Evolutionary conservation across 2,888 invertebrate species (phyloP).

Genomic region (Hydrotaea diabolus): DNA sequence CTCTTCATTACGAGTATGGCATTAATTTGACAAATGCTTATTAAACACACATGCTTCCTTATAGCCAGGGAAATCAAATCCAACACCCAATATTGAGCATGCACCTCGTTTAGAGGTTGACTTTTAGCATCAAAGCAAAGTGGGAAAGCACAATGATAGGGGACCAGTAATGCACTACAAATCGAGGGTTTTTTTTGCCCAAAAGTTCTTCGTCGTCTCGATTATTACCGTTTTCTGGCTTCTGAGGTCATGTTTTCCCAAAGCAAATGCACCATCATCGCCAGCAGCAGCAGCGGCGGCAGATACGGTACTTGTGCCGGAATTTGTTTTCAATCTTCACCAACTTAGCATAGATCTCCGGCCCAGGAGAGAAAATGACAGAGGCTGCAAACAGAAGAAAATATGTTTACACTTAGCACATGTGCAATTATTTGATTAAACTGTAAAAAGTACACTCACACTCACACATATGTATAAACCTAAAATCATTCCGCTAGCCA

Average conservation of each 20-base stretch:
- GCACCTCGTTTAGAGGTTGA: constrained; percentile 53
- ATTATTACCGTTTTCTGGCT: constrained; percentile 60
- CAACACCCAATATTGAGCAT: constrained; percentile 22
- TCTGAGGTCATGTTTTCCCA: constrained; percentile 64
- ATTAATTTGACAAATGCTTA: no score
- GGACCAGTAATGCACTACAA: constrained; percentile 18
- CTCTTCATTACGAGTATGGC: no score
- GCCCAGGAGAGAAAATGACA: constrained; percentile 57
- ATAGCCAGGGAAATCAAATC: no score
- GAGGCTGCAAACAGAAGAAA: constrained; percentile 76
- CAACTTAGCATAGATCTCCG: constrained; percentile 51
- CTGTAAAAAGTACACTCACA: constrained; percentile 79
- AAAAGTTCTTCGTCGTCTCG: constrained; percentile 38
- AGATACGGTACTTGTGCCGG: constrained; percentile 50
- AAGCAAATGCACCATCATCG: constrained; percentile 25
- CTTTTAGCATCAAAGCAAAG: constrained; percentile 50
- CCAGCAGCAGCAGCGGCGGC: background rate
- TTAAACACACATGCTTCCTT: no score
- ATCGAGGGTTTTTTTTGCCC: constrained; percentile 17
- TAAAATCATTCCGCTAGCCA: constrained; percentile 71
- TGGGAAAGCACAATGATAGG: background rate
- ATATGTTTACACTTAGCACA: constrained; percentile 80
- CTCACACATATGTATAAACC: no score
- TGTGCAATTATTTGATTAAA: constrained; percentile 80
- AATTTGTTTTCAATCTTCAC: constrained; percentile 55